These are phyloP conservation scores for Limnothrissa miodon DNA, from an alignment of 2,113 vertebrate species.

Conservation along the genomic window DNA sequence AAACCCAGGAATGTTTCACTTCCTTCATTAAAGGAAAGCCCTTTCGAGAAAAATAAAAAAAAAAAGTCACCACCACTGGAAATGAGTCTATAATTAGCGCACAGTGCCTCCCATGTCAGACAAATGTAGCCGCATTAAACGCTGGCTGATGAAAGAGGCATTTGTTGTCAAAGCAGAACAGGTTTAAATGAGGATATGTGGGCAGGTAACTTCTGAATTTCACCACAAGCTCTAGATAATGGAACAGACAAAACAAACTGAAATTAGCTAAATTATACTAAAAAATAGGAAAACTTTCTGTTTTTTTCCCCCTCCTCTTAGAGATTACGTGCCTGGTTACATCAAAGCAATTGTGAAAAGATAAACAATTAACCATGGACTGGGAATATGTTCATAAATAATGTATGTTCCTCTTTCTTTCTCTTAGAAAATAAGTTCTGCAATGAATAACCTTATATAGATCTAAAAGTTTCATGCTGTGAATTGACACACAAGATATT, in stretches of 20 bases:
- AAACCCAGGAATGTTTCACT: slow-evolving; percentile 62
- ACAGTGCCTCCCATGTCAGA: slow-evolving; percentile 6
- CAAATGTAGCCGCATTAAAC: background rate
- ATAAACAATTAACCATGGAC: slow-evolving; percentile 80
- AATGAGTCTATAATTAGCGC: slow-evolving; percentile 13
- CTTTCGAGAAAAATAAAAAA: slow-evolving; percentile 41
- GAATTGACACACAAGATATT: slow-evolving; percentile 79
- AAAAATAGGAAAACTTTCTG: slow-evolving; percentile 69
- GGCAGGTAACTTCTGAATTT: slow-evolving; percentile 24
- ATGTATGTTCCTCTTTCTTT: slow-evolving; percentile 70
- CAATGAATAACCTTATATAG: slow-evolving; percentile 77
- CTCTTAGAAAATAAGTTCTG: slow-evolving; percentile 75
- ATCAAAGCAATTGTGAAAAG: slow-evolving; percentile 80
- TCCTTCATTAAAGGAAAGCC: slow-evolving; percentile 64
- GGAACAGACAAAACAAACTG: slow-evolving; percentile 35
- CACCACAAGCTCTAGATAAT: slow-evolving; percentile 33
- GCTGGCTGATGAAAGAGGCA: background rate
- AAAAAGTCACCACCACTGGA: background rate
- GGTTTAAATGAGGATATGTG: background rate
- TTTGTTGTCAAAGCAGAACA: slow-evolving; percentile 3
- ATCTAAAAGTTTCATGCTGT: slow-evolving; percentile 78
- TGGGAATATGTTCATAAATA: slow-evolving; percentile 83
- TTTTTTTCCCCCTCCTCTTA: slow-evolving; percentile 50
- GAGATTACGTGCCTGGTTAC: slow-evolving; percentile 73
- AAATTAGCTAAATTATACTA: slow-evolving; percentile 59